phyloP scores from a whole-genome alignment of 1,140 invertebrate species.

The Mylabris phalerata region DNA sequence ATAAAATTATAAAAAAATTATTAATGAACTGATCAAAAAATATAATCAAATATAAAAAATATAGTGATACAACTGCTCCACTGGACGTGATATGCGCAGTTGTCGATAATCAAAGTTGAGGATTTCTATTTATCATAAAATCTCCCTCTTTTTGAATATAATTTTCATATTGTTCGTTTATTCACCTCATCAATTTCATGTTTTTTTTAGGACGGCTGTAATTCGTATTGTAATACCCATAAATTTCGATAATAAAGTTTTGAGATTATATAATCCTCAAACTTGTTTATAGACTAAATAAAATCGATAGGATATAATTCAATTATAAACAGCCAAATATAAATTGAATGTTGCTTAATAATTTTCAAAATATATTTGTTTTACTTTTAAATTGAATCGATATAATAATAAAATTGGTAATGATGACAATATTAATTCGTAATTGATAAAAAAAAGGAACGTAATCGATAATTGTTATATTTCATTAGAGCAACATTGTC shows the following conservation, averaged over 20 bases:
- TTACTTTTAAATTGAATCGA: no score
- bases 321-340: no score
- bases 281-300: slow-evolving; percentile 12
- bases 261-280: slow-evolving; percentile 4
- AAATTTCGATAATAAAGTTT: no score
- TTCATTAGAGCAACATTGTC: slow-evolving; percentile 18
- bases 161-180: background rate
- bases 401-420: no score
- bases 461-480: no score
- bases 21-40: background rate
- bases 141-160: background rate
- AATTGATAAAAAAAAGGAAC: no score
- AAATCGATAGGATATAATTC: no score
- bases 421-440: no score
- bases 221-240: slow-evolving; percentile 24
- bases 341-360: no score
- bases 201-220: slow-evolving; percentile 35
- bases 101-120: slow-evolving; percentile 31
- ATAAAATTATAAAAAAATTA: slow-evolving; percentile 9
- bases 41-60: background rate
- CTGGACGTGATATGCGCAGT: slow-evolving; percentile 34
- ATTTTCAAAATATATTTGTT: no score
- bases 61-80: slow-evolving; percentile 16
- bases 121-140: slow-evolving; percentile 8
- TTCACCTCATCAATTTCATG: slow-evolving; percentile 4